A percentile compares a stretch with the other conserved stretches of the same genome.
These are phyloP conservation scores for Congeria kusceri DNA, from an alignment of 2,888 invertebrate genomes.

Conservation along the genomic window DNA sequence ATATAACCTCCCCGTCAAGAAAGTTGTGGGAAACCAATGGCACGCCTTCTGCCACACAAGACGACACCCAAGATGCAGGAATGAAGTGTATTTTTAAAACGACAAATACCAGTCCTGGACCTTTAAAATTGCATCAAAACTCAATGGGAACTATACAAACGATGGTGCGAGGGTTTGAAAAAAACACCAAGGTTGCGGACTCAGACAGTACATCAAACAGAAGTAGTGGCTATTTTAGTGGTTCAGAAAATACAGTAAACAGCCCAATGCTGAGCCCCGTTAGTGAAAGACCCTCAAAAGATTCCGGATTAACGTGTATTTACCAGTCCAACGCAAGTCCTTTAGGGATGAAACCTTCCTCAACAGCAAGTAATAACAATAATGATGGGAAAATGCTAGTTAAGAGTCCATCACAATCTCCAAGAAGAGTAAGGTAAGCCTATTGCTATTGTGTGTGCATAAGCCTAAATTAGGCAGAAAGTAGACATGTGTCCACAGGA, in stretches of 20 bases:
- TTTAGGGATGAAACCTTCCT: conserved; percentile 5
- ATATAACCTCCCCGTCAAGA: conserved; percentile 76
- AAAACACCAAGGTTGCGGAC: no score
- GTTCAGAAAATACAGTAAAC: conserved; percentile 26
- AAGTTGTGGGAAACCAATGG: conserved; percentile 43
- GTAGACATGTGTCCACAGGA: no score
- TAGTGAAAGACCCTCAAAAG: conserved; percentile 31
- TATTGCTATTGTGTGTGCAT: not conserved
- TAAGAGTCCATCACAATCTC: not conserved
- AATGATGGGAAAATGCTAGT: conserved; percentile 32
- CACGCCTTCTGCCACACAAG: conserved; percentile 10
- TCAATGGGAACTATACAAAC: conserved; percentile 7
- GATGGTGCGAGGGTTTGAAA: no score
- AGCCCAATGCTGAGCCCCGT: conserved; percentile 36
- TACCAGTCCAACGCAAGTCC: conserved; percentile 43
- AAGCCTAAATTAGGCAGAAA: no score
- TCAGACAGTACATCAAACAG: no score
- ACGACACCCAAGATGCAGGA: conserved; percentile 33
- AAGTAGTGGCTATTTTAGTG: conserved; percentile 54
- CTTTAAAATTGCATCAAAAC: conserved; percentile 35
- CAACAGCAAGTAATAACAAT: conserved; percentile 31
- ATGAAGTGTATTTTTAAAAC: conserved; percentile 54
- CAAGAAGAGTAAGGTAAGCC: conserved; percentile 14
- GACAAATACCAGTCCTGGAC: conserved; percentile 53
- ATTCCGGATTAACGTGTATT: conserved; percentile 50